Evolutionary conservation across 1,140 invertebrate species (phyloP).

Genomic region (Leptinotarsa undecemlineata): DNA sequence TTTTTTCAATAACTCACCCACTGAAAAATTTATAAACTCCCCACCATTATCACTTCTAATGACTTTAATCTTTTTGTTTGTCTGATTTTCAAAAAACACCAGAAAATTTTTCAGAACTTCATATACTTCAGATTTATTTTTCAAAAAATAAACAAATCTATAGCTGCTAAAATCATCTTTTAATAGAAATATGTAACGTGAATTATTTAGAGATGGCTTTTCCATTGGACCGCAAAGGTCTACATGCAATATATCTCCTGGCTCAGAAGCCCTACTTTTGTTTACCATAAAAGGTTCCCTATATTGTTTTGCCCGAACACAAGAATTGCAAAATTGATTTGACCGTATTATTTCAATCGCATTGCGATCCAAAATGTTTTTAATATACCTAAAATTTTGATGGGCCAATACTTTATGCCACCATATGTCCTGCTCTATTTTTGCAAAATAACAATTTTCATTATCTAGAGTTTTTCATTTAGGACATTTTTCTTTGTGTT

Average conservation of each 20-base stretch:
- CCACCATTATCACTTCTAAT: conserved; percentile 52
- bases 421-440: neutral
- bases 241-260: conserved; percentile 45
- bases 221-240: conserved; percentile 57
- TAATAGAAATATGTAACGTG: conserved; percentile 47
- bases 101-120: conserved; percentile 38
- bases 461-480: neutral
- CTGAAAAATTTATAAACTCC: conserved; percentile 49
- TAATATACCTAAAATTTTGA: conserved; percentile 4
- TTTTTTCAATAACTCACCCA: conserved; percentile 40
- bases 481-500: neutral
- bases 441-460: neutral
- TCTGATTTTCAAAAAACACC: conserved; percentile 47
- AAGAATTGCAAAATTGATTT: neutral
- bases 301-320: neutral
- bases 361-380: neutral
- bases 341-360: neutral
- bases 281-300: neutral
- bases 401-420: neutral
- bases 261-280: conserved; percentile 19
- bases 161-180: conserved; percentile 49
- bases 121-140: conserved; percentile 49
- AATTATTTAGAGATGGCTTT: conserved; percentile 47
- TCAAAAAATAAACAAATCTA: conserved; percentile 47
- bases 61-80: conserved; percentile 46